Base-by-base conservation (phyloP, 2,797 vertebrate genomes). In the Heteromormyrus szaboi region DNA sequence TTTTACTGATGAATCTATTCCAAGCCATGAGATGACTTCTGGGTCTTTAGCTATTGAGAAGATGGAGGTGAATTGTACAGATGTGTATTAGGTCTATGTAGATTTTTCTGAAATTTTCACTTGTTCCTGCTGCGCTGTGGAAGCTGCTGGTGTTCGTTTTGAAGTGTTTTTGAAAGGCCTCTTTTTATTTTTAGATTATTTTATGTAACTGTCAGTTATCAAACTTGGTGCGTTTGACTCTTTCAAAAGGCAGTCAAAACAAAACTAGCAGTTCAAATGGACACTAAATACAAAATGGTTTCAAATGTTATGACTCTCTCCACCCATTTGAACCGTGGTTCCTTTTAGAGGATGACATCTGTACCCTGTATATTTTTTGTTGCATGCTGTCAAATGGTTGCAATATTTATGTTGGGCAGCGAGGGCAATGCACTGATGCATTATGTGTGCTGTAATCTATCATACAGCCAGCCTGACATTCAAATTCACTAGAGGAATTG, bases 171-270 rank as follows among this genome's bases (percentile, higher is more conserved):
- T 88, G 19, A 59, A 46, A 53, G 48, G 8, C 48, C 48, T 50
- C 81, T 84, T 84, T 46, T 84, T 84, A 84, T 84, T 48, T 48
- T 50, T 22, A 51, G n/a, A 85, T 85, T 51, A 51, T 50, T 85
- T 85, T 29, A 25, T 85, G 12, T 51, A 85, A 72, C 44, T 29
- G 48, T 46, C 41, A 81, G 76, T 41, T 29, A 85, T 51, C 44
- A 85, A 51, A 25, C n/a, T 22, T 50, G n/a, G 9, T 25, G 79
- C 8, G 8, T 84, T 84, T 84, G 8, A 50, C 81, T 84, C 19
- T 29, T 85, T 85, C 25, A 51, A 22, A 85, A 50, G 48, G 48
- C 81, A 50, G 46, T 11, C 7, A 2, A 29, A 85, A 25, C 19
- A 25, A 50, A 85, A 25, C 37, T 3, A 81, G 41, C 37, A 81